These are phyloP conservation scores for Hemithea aestivaria DNA, from an alignment of 2,888 invertebrate genomes.

Conservation along the genomic window DNA sequence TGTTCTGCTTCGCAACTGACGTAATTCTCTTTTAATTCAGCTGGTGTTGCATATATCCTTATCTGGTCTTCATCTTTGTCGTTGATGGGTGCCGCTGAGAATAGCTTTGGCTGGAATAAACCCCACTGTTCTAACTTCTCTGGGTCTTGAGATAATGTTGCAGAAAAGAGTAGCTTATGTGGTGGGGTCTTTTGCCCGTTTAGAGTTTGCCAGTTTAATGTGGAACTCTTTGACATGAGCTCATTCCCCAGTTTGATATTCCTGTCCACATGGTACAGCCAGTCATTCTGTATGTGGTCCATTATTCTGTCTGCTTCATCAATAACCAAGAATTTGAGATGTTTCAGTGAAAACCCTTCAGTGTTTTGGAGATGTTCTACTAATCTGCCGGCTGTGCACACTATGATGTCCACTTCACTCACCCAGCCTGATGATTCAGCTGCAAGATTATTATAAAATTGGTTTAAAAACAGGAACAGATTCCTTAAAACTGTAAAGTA, in stretches of 20 bases:
- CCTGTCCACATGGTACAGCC: constrained; percentile 89
- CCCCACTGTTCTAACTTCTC: constrained; percentile 94
- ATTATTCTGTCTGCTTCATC: constrained; percentile 98
- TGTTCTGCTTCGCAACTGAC: constrained; percentile 82
- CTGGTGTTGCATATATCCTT: constrained; percentile 91
- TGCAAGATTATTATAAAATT: constrained; percentile 44
- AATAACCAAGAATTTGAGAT: constrained; percentile 89
- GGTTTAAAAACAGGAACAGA: background rate
- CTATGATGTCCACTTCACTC: constrained; percentile 88
- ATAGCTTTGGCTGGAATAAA: constrained; percentile 94
- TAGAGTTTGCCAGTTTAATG: constrained; percentile 72
- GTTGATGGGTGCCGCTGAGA: constrained; percentile 82
- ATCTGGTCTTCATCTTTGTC: constrained; percentile 55
- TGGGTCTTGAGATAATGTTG: constrained; percentile 97
- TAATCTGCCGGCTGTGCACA: constrained; percentile 95
- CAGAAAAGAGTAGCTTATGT: constrained; percentile 97
- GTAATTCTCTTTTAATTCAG: constrained; percentile 85
- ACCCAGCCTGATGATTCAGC: constrained; percentile 78
- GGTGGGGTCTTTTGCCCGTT: constrained; percentile 75
- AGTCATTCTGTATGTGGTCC: constrained; percentile 94
- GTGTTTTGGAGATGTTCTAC: constrained; percentile 94
- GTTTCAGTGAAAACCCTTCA: constrained; percentile 85
- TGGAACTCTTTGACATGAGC: constrained; percentile 67
- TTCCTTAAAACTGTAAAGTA: too few relatives aligned
- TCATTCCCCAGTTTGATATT: constrained; percentile 80